Percentiles rank a stretch among this genome's conserved stretches.
Conservation (phyloP, 1,140 invertebrate species). For the Trypoxylus dichotomus region DNA sequence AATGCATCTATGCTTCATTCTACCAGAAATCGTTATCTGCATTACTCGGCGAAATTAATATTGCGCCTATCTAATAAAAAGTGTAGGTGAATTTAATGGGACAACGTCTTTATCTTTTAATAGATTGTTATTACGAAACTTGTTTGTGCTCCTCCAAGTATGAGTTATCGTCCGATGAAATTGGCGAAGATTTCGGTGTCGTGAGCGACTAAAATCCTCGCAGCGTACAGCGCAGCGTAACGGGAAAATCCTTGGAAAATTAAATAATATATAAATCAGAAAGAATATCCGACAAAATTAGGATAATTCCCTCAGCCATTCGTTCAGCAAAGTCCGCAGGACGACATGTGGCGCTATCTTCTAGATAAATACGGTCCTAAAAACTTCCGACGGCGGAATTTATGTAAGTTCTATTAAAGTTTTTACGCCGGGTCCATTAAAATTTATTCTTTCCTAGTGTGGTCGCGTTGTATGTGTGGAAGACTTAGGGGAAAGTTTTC, state of each 20-base stretch:
- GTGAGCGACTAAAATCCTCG: neutral
- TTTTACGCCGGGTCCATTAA: conserved; percentile 16
- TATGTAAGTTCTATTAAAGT: conserved; percentile 26
- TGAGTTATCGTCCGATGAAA: conserved; percentile 13
- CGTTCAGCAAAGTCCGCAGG: neutral
- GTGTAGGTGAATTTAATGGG: neutral
- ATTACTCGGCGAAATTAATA: neutral
- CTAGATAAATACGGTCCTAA: conserved; percentile 21
- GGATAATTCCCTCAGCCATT: conserved; percentile 14
- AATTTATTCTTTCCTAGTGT: conserved; percentile 22
- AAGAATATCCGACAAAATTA: conserved; percentile 25
- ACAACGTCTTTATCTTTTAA: conserved; percentile 4
- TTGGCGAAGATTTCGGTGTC: neutral
- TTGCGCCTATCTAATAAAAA: neutral
- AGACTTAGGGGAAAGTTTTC: conserved; percentile 12
- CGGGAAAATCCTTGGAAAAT: neutral
- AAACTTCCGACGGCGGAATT: conserved; percentile 13
- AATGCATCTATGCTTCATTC: neutral
- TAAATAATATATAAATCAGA: conserved; percentile 26
- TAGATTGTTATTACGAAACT: conserved; percentile 12
- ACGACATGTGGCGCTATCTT: conserved; percentile 28
- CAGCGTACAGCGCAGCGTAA: neutral
- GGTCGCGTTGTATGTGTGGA: neutral
- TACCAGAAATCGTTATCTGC: neutral
- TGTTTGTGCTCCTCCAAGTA: neutral